These are phyloP conservation scores for Onychomys leucogaster DNA, from an alignment of 2,797 vertebrate genomes.

Conservation along the genomic window DNA sequence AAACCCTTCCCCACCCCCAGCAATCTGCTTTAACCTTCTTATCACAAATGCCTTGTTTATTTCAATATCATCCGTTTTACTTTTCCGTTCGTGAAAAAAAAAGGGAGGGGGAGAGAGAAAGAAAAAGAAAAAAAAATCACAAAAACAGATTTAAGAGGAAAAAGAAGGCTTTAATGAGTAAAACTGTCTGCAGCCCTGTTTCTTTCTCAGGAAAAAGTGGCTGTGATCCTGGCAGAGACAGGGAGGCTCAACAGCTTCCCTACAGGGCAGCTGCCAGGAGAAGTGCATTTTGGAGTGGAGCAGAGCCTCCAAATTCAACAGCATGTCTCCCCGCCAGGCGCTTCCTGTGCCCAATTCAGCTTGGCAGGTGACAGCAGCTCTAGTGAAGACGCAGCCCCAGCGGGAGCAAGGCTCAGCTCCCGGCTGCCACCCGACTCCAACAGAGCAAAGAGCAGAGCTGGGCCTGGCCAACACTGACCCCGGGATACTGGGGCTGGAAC, in stretches of 20 bases:
- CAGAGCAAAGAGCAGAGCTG: background rate
- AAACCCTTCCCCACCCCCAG: conserved; percentile 77
- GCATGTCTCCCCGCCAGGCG: conserved; percentile 81
- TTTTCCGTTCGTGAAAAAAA: conserved; percentile 82
- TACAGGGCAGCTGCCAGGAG: conserved; percentile 84
- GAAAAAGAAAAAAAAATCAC: conserved; percentile 83
- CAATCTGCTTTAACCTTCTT: conserved; percentile 83
- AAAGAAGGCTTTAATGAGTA: conserved; percentile 83
- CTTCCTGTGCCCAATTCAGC: conserved; percentile 72
- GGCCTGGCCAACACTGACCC: background rate
- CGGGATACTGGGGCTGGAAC: background rate
- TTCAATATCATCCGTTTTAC: conserved; percentile 83
- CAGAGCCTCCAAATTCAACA: conserved; percentile 78
- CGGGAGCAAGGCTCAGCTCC: conserved; percentile 61
- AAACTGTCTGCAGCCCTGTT: conserved; percentile 79
- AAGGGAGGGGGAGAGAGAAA: background rate
- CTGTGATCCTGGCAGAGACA: conserved; percentile 75
- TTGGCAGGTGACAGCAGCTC: conserved; percentile 85
- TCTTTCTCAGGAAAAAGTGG: conserved; percentile 71
- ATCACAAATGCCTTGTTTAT: conserved; percentile 81
- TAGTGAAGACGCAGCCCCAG: conserved; percentile 41
- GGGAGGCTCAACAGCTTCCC: conserved; percentile 81
- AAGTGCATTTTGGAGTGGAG: conserved; percentile 74
- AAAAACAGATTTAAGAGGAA: conserved; percentile 85
- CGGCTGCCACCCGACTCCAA: conserved; percentile 3